phyloP scores from a whole-genome alignment of 2,888 invertebrate species.

The Xanthia togata region DNA sequence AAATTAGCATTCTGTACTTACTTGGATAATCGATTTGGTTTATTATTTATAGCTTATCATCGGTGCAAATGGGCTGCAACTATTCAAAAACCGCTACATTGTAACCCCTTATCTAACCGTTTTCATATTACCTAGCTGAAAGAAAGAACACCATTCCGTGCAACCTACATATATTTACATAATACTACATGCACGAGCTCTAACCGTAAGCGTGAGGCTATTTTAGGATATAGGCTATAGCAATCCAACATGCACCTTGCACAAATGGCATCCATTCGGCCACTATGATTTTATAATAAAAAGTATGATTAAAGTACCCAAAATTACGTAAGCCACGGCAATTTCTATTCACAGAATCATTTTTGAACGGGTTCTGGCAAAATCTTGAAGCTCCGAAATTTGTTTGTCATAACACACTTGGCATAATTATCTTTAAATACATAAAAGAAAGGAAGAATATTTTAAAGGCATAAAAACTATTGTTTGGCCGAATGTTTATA shows the following conservation, averaged over 20 bases:
- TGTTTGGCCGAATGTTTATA: too few species aligned
- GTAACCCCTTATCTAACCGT: not conserved
- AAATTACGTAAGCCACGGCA: not conserved
- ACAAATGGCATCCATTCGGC: not conserved
- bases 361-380: too few species aligned
- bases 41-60: not conserved
- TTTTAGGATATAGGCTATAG: slow-evolving; percentile 1
- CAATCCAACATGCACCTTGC: not conserved
- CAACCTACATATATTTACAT: slow-evolving; percentile 5
- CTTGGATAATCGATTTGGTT: not conserved
- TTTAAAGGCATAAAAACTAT: too few species aligned
- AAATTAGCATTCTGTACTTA: not conserved
- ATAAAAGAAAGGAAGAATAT: too few species aligned
- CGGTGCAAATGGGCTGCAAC: not conserved
- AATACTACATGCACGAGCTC: not conserved
- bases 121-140: not conserved
- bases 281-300: not conserved
- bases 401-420: too few species aligned
- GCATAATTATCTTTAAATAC: too few species aligned
- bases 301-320: not conserved
- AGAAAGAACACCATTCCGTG: not conserved
- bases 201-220: not conserved
- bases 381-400: too few species aligned
- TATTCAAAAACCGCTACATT: not conserved
- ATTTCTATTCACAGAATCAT: not conserved